Conservation (phyloP, 2,888 invertebrate species). For the Yponomeuta malinellus region DNA sequence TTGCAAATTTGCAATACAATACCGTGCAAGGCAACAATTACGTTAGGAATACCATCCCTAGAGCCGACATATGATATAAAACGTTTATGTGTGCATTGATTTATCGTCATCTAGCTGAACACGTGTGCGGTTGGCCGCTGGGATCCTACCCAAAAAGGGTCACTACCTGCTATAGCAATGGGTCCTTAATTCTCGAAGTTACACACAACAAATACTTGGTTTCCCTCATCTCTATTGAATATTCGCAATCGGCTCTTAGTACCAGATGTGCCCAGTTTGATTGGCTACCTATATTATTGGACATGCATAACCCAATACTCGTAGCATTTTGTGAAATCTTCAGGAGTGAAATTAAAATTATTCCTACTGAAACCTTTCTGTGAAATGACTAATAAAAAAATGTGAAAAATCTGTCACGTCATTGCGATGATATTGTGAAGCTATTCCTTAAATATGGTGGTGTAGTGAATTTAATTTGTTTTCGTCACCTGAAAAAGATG, state of each 20-base stretch:
- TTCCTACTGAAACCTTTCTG: background rate
- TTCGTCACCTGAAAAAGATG: constrained; percentile 18
- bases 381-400: background rate
- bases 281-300: background rate
- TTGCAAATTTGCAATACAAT: too few species aligned
- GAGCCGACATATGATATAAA: constrained; percentile 21
- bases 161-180: constrained; percentile 63
- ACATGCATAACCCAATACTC: too few species aligned
- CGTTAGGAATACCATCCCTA: constrained; percentile 15
- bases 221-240: constrained; percentile 17
- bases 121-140: constrained; percentile 48
- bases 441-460: background rate
- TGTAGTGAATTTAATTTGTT: background rate
- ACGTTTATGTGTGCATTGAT: constrained; percentile 39
- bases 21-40: background rate
- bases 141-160: constrained; percentile 52
- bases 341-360: background rate
- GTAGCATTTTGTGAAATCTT: background rate
- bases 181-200: constrained; percentile 24
- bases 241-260: background rate
- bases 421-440: background rate
- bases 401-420: background rate
- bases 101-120: constrained; percentile 43
- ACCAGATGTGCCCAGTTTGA: background rate
- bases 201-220: constrained; percentile 19